phyloP scores from a whole-genome alignment of 2,797 vertebrate genomes.

The Etheostoma perlongum region DNA sequence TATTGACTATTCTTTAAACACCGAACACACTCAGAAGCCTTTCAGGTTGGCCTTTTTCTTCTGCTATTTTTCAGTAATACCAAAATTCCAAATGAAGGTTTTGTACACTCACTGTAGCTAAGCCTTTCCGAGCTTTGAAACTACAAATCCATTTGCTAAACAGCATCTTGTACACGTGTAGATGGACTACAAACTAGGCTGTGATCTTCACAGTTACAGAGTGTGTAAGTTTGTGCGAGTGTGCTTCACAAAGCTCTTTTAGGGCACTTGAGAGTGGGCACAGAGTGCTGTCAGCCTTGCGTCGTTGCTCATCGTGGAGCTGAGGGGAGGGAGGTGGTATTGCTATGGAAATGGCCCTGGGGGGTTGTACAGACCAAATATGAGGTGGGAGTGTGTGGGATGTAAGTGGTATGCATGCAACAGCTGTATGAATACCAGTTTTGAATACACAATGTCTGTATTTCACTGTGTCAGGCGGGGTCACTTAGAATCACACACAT shows the following conservation, averaged over 20 bases:
- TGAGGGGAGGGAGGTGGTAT: conserved; percentile 26
- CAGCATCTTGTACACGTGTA: neutral
- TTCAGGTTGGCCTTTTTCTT: conserved; percentile 1
- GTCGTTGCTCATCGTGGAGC: conserved; percentile 9
- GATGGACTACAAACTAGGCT: conserved; percentile 30
- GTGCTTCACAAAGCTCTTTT: conserved; percentile 39
- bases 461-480: neutral
- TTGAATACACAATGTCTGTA: conserved; percentile 8
- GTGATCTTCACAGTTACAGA: conserved; percentile 50
- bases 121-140: conserved; percentile 22
- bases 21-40: neutral
- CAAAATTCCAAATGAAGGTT: conserved; percentile 17
- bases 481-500: neutral
- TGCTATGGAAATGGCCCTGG: conserved; percentile 59
- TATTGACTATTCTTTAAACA: neutral
- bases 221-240: conserved; percentile 11
- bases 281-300: conserved; percentile 19
- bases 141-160: conserved; percentile 29
- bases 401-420: conserved; percentile 37
- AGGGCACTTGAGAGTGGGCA: conserved; percentile 37
- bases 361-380: conserved; percentile 37
- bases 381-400: conserved; percentile 61
- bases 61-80: neutral
- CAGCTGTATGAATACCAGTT: conserved; percentile 44
- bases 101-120: neutral